Percentiles rank a stretch among this genome's conserved stretches.
These are phyloP conservation scores for Falco biarmicus DNA, from an alignment of 2,797 vertebrate genomes.

Conservation along the genomic window DNA sequence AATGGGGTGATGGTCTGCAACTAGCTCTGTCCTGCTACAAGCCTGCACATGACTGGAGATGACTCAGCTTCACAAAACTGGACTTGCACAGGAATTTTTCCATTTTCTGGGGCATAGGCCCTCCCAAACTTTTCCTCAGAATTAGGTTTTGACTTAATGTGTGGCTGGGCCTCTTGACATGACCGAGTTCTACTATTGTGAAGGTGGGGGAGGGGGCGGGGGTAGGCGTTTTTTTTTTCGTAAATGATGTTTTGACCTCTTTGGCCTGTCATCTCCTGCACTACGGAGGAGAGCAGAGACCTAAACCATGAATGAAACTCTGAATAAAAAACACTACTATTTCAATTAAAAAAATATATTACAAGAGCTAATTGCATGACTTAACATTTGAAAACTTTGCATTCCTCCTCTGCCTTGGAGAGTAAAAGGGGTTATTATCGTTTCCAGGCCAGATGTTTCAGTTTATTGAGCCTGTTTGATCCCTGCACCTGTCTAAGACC, in stretches of 20 bases:
- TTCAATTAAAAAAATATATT: not conserved
- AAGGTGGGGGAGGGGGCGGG: not conserved
- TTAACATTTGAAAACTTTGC: slow-evolving; percentile 78
- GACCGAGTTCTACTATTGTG: not conserved
- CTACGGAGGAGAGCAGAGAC: not conserved
- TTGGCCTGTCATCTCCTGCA: not conserved
- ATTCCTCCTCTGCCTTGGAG: slow-evolving; percentile 72
- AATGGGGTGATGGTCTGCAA: not conserved
- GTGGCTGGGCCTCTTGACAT: not conserved
- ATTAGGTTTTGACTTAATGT: not conserved
- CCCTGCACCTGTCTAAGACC: slow-evolving; percentile 84
- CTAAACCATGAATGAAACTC: not conserved
- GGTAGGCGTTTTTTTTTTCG: not conserved
- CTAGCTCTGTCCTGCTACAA: not conserved
- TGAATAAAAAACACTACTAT: slow-evolving; percentile 13
- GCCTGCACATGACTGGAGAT: not conserved
- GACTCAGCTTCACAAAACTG: not conserved
- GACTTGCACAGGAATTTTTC: not conserved
- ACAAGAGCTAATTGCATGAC: slow-evolving; percentile 71
- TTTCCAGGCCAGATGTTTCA: slow-evolving; percentile 84
- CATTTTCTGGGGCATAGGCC: not conserved
- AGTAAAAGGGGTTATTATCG: slow-evolving; percentile 83
- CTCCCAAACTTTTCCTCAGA: not conserved
- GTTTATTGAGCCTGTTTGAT: slow-evolving; percentile 84
- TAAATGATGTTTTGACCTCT: not conserved